Evolutionary conservation across 2,888 invertebrate genomes (phyloP), one percentile per base, ranked within the genome.

Genomic region (Sarcophaga carnaria): DNA sequence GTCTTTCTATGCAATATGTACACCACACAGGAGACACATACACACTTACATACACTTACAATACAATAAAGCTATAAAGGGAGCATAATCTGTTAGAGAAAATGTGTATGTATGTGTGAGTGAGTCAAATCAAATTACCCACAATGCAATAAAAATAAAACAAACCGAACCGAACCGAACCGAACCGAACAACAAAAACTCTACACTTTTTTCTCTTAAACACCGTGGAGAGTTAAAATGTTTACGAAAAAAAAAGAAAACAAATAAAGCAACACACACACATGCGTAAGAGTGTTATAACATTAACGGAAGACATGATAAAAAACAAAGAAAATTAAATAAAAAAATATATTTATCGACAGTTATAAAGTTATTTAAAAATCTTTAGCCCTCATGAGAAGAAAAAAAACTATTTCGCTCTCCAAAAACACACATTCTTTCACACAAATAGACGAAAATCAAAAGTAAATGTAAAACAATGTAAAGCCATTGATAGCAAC

Each of bases 111-210:
- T 25, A 12, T 12, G 25, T 59, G 14, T 49, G 49, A 20, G 54
- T n/a, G n/a, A 25, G 8, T 37, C 37, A 66, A 72, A 83, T 60
- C 77, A 64, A 83, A 83, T 83, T 82, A 71, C 76, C 59, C 64
- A 47, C 60, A 70, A 54, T 70, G 47, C 11, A 17, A 54, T 63
- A 76, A 81, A 81, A 69, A 27, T 20, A 63, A 10, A 25, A 64
- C 25, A 70, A 75, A 47, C 62, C 37, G 2, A 37, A 37, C 8
- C 37, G 5, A 14, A 54, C 3, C 12, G 22, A 37, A 37, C 37
- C 8, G 17, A 14, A 54, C 14, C 12, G 37, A 59, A 72, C 66
- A 14, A 27, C 17, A 22, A 10, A 63, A 82, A 83, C 49, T 83
- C 82, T 83, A 77, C 82, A 77, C 62, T 63, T 20, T 22, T 69